These are phyloP conservation scores for Pediacus dermestoides DNA, from an alignment of 2,888 invertebrate species.

Conservation along the genomic window DNA sequence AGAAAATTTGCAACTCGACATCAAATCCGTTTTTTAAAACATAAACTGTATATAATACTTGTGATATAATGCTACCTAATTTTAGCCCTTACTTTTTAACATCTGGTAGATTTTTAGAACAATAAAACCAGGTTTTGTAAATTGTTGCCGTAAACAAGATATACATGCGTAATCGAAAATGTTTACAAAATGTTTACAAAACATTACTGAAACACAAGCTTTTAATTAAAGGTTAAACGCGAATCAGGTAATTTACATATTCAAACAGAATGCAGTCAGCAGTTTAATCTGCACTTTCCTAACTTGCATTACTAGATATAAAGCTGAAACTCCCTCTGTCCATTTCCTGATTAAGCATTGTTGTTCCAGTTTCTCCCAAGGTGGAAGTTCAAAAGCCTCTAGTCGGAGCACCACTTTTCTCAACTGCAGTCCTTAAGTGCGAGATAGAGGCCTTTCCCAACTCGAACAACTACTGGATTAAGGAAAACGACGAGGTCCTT, in stretches of 20 bases:
- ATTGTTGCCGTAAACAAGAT: no score
- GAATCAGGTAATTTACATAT: background rate
- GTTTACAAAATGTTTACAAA: no score
- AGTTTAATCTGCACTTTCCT: slow-evolving; percentile 2
- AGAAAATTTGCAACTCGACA: no score
- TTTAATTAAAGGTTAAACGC: slow-evolving; percentile 1
- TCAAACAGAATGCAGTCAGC: slow-evolving; percentile 1
- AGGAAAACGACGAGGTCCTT: slow-evolving; percentile 53
- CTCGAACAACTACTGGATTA: slow-evolving; percentile 65
- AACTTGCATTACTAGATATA: background rate
- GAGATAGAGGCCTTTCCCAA: slow-evolving; percentile 63
- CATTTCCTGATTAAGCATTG: background rate
- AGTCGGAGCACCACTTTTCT: slow-evolving; percentile 59
- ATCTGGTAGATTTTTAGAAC: no score
- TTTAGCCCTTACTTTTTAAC: no score
- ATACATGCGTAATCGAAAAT: no score
- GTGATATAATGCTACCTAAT: no score
- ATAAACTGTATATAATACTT: no score
- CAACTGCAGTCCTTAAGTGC: slow-evolving; percentile 60
- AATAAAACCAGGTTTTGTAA: no score
- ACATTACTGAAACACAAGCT: background rate
- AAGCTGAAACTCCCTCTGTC: background rate
- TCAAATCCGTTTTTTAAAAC: no score
- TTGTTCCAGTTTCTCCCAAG: slow-evolving; percentile 57
- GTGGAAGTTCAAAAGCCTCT: slow-evolving; percentile 62